Conservation (phyloP, 2,888 invertebrate species). For the Conistra vaccinii region DNA sequence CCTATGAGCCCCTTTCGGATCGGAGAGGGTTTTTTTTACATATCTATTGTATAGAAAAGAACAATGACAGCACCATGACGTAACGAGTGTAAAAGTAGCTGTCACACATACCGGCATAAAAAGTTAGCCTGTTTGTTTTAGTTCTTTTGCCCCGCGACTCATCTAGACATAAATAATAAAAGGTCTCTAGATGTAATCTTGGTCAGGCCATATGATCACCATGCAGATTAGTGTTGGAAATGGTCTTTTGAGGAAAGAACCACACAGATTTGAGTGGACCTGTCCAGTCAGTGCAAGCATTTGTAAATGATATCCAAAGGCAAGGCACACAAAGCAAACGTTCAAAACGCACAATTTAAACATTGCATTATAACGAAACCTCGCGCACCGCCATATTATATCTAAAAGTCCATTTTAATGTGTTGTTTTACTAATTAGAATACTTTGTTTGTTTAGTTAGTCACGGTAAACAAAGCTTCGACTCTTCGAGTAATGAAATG, state of each 20-base stretch:
- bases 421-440: slow-evolving; percentile 1
- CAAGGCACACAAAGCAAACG: not conserved
- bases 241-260: not conserved
- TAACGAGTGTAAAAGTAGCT: too few species aligned
- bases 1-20: too few species aligned
- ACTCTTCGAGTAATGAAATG: slow-evolving; percentile 3
- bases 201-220: not conserved
- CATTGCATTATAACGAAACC: not conserved
- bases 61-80: too few species aligned
- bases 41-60: too few species aligned
- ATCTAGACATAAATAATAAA: too few species aligned
- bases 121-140: too few species aligned
- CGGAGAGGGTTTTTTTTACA: too few species aligned
- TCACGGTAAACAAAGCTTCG: slow-evolving; percentile 10
- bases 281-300: not conserved
- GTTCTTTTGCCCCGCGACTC: too few species aligned
- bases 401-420: not conserved
- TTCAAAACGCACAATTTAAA: not conserved
- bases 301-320: not conserved
- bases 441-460: slow-evolving; percentile 18
- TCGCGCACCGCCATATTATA: not conserved
- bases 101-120: too few species aligned
- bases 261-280: too few species aligned
- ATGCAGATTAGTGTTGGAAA: not conserved
- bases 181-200: too few species aligned